Evolutionary conservation across 1,140 invertebrate genomes (phyloP).

Genomic region (Drosophila trapezifrons): DNA sequence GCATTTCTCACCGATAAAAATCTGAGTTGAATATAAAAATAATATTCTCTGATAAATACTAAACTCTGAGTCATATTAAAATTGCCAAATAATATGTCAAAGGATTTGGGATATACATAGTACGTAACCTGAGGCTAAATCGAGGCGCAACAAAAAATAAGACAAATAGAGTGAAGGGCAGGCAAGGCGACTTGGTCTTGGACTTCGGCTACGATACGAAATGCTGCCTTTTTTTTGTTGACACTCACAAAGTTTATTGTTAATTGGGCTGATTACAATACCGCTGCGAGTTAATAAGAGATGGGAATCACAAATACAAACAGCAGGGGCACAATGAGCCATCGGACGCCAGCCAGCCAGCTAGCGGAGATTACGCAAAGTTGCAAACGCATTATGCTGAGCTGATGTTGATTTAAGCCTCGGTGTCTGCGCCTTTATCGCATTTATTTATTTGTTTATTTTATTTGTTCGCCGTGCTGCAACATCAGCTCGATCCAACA

Average conservation of each 20-base stretch:
- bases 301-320: conserved; percentile 47
- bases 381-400: conserved; percentile 74
- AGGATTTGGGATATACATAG: too few relatives aligned
- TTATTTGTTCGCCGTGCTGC: conserved; percentile 66
- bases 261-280: conserved; percentile 69
- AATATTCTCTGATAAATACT: too few relatives aligned
- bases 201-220: conserved; percentile 4
- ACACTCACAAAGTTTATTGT: conserved; percentile 42
- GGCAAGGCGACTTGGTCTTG: conserved; percentile 15
- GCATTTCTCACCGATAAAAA: too few relatives aligned
- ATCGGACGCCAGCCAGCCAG: conserved; percentile 9
- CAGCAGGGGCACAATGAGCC: conserved; percentile 39
- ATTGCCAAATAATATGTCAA: too few relatives aligned
- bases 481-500: conserved; percentile 39
- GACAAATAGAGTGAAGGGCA: conserved; percentile 29
- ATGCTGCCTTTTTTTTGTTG: conserved; percentile 10
- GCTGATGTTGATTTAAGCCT: conserved; percentile 71
- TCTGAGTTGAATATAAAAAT: too few relatives aligned
- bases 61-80: too few relatives aligned
- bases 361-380: conserved; percentile 73
- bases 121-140: not conserved
- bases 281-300: conserved; percentile 41
- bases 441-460: conserved; percentile 51
- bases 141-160: not conserved
- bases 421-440: conserved; percentile 57